Conservation (phyloP, 2,113 vertebrate species). For the Caranx ignobilis region DNA sequence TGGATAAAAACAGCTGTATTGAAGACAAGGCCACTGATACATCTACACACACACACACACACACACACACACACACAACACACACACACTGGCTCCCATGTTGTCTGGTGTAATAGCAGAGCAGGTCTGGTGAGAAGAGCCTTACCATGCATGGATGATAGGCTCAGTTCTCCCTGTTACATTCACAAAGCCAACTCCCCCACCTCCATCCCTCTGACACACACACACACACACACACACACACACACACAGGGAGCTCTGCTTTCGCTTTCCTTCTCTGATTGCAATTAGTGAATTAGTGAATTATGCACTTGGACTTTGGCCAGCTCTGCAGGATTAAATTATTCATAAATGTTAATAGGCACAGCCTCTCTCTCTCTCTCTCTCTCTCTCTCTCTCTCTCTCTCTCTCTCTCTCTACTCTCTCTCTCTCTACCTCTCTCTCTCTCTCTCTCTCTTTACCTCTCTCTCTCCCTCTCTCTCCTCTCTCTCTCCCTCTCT, state of each 20-base stretch:
- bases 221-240: slow-evolving; percentile 38
- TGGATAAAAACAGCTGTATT: slow-evolving; percentile 15
- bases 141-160: slow-evolving; percentile 65
- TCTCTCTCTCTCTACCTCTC: not conserved
- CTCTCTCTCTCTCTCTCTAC: slow-evolving; percentile 22
- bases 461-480: too few species aligned
- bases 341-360: slow-evolving; percentile 86
- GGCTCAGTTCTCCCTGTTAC: slow-evolving; percentile 44
- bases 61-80: slow-evolving; percentile 24
- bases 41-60: slow-evolving; percentile 18
- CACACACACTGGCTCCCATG: slow-evolving; percentile 11
- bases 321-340: slow-evolving; percentile 80
- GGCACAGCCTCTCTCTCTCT: slow-evolving; percentile 33
- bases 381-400: slow-evolving; percentile 29
- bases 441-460: too few species aligned
- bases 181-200: slow-evolving; percentile 67
- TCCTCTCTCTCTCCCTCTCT: slow-evolving; percentile 2
- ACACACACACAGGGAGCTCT: slow-evolving; percentile 44
- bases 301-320: slow-evolving; percentile 83
- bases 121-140: slow-evolving; percentile 46
- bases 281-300: slow-evolving; percentile 86
- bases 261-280: slow-evolving; percentile 73
- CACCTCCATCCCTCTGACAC: slow-evolving; percentile 53
- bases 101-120: slow-evolving; percentile 54
- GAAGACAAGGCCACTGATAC: slow-evolving; percentile 12